Evolutionary conservation across 2,888 invertebrate species (phyloP).

Genomic region (Dynastes grantii): DNA sequence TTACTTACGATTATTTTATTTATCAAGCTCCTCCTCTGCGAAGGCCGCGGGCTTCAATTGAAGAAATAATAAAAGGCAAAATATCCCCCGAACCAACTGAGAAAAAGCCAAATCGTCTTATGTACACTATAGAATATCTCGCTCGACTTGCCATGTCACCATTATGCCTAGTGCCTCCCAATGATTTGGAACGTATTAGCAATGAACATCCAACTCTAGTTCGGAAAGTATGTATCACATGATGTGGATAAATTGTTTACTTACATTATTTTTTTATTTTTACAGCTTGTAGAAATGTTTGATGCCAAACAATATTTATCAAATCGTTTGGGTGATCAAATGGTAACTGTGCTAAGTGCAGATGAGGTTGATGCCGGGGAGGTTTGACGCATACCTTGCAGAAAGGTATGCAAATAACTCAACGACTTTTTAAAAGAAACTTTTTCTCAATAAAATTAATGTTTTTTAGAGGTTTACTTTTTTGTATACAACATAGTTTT

Average conservation of each 20-base stretch:
- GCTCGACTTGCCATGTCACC: conserved; percentile 74
- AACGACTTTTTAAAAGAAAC: conserved; percentile 1
- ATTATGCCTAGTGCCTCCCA: conserved; percentile 71
- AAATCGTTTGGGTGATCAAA: conserved; percentile 63
- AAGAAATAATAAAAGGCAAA: conserved; percentile 66
- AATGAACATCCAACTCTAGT: conserved; percentile 72
- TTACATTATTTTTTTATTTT: conserved; percentile 50
- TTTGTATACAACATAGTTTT: conserved; percentile 50
- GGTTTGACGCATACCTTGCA: conserved; percentile 57
- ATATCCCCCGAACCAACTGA: conserved; percentile 52
- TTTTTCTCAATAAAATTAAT: conserved; percentile 27
- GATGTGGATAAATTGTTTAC: background rate
- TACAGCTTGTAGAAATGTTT: conserved; percentile 68
- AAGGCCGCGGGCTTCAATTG: conserved; percentile 65
- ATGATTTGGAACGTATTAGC: conserved; percentile 73
- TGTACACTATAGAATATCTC: conserved; percentile 71
- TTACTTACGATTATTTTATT: conserved; percentile 45
- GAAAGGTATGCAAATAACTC: conserved; percentile 41
- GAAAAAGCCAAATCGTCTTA: conserved; percentile 48
- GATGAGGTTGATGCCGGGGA: conserved; percentile 61
- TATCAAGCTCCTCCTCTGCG: conserved; percentile 60
- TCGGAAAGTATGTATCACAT: conserved; percentile 70
- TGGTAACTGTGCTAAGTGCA: conserved; percentile 59
- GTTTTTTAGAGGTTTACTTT: conserved; percentile 35
- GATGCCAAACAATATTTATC: conserved; percentile 68